Evolutionary conservation across 2,888 invertebrate genomes (phyloP).

Genomic region (Dicycla oo): DNA sequence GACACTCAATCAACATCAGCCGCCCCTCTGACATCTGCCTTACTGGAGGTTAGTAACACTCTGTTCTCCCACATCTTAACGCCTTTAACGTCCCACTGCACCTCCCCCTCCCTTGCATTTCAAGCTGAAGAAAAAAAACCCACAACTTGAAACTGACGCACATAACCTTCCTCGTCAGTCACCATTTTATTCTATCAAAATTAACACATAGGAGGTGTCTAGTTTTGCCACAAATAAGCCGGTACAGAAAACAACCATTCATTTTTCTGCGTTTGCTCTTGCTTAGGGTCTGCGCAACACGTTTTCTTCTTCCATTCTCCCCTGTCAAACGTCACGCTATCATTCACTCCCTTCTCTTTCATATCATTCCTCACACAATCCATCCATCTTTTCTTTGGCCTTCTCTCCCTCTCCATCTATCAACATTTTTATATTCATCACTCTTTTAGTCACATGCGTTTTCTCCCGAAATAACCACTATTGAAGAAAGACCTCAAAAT

Average conservation of each 20-base stretch:
- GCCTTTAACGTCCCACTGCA: background rate
- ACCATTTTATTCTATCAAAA: background rate
- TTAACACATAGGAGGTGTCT: background rate
- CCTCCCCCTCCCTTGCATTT: background rate
- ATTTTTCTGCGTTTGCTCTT: too few species aligned
- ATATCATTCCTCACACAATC: too few species aligned
- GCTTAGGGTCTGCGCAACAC: too few species aligned
- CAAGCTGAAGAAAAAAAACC: background rate
- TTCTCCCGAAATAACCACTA: background rate
- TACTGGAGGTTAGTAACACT: slow-evolving; percentile 82
- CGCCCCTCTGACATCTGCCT: slow-evolving; percentile 92
- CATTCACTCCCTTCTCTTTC: too few species aligned
- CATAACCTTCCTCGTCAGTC: background rate
- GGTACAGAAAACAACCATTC: background rate
- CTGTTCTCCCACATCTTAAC: too few species aligned
- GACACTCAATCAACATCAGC: slow-evolving; percentile 78
- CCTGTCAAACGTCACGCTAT: too few species aligned
- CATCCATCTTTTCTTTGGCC: too few species aligned
- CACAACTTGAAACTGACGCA: background rate
- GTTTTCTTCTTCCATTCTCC: too few species aligned
- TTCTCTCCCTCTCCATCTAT: too few species aligned
- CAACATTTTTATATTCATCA: too few species aligned
- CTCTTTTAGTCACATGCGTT: too few species aligned
- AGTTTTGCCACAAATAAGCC: background rate
- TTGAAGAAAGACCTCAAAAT: background rate